phyloP scores from a whole-genome alignment of 2,113 vertebrate species.

The Eira barbara region DNA sequence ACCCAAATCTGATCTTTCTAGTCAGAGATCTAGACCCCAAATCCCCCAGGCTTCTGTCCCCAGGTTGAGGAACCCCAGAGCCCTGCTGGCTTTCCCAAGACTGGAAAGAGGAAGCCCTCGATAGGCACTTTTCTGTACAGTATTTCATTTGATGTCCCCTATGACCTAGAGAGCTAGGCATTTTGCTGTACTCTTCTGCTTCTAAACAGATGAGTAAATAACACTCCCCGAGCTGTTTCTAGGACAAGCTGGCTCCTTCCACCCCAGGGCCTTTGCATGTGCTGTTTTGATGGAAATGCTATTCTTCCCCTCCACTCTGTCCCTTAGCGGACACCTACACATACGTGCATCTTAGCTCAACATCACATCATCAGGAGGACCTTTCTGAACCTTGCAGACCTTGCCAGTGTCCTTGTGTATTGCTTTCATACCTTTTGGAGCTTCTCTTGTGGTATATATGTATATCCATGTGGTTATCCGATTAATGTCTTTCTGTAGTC shows the following conservation, averaged over 20 bases:
- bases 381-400: neutral
- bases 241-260: fast-evolving
- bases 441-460: fast-evolving
- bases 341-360: neutral
- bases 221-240: neutral
- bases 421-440: neutral
- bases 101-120: neutral
- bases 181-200: neutral
- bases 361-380: neutral
- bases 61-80: neutral
- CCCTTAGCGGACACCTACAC: neutral
- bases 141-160: neutral
- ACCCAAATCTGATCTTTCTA: too few relatives aligned
- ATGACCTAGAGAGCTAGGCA: too few relatives aligned
- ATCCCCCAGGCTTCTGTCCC: too few relatives aligned
- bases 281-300: neutral
- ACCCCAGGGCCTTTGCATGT: neutral
- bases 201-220: neutral
- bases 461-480: neutral
- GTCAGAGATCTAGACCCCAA: neutral
- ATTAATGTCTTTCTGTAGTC: neutral
- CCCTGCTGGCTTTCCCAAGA: neutral
- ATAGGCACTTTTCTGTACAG: fast-evolving
- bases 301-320: neutral
- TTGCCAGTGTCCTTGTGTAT: too few relatives aligned